Evolutionary conservation across 1,140 invertebrate species (phyloP).

Genomic region (Platorchestia sp.): DNA sequence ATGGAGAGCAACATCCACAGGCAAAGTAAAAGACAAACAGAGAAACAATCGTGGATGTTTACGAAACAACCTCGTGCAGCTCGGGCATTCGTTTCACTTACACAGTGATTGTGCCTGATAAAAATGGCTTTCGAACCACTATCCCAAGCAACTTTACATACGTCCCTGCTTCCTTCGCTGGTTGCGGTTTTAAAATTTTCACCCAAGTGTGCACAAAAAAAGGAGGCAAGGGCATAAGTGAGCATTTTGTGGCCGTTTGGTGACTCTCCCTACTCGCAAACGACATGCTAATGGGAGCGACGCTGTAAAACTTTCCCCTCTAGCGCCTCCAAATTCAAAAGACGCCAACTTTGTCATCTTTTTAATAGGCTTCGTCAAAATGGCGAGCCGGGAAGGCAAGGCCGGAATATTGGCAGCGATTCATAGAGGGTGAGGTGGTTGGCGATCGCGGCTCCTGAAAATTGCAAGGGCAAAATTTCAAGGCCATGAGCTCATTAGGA

Average conservation of each 20-base stretch:
- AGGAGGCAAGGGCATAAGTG: not conserved
- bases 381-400: not conserved
- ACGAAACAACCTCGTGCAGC: too few relatives aligned
- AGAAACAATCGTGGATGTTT: too few relatives aligned
- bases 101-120: not conserved
- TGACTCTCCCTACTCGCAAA: not conserved
- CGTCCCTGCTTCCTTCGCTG: too few relatives aligned
- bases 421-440: not conserved
- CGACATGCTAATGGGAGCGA: not conserved
- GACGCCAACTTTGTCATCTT: constrained; percentile 6
- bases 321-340: not conserved
- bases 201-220: not conserved
- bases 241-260: not conserved
- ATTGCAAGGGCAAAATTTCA: not conserved
- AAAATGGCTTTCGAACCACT: not conserved
- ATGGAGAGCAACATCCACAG: too few relatives aligned
- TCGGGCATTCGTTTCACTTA: not conserved
- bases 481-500: not conserved
- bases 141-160: not conserved
- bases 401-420: not conserved
- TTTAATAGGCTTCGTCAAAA: constrained; percentile 9
- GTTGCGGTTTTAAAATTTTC: not conserved
- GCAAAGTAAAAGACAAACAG: too few relatives aligned
- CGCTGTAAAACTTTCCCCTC: constrained; percentile 6
- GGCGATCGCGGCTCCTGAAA: not conserved